Percentiles rank a stretch among this genome's conserved stretches.
Conservation (phyloP, 2,113 vertebrate species). For the Probosciger aterrimus region DNA sequence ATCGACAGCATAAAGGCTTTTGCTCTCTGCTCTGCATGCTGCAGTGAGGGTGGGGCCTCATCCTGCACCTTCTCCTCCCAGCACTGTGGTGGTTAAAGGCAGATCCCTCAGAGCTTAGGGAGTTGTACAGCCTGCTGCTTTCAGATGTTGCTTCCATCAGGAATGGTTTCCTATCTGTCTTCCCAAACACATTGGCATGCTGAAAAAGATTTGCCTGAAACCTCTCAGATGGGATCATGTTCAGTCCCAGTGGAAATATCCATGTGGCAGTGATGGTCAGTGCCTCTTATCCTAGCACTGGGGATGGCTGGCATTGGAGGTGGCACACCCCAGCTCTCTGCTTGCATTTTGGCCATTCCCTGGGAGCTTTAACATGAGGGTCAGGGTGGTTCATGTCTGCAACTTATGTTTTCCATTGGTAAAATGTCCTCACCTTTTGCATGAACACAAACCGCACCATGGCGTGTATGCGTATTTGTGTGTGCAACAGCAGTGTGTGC, state of each 20-base stretch:
- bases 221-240: rapidly evolving
- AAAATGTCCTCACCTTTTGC: background rate
- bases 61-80: background rate
- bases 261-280: background rate
- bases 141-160: background rate
- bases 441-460: rapidly evolving
- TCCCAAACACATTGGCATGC: background rate
- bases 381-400: background rate
- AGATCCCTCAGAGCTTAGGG: background rate
- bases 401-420: background rate
- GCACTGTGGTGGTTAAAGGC: rapidly evolving
- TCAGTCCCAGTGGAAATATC: background rate
- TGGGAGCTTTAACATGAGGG: background rate
- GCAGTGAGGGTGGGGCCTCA: background rate
- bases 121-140: background rate
- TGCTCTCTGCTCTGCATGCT: background rate
- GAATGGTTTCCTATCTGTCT: background rate
- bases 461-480: rapidly evolving
- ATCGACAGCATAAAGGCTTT: background rate
- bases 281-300: rapidly evolving
- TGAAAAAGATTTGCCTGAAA: background rate
- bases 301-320: background rate
- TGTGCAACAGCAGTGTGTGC: background rate
- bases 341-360: background rate
- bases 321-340: background rate